Evolutionary conservation across 2,113 vertebrate species (phyloP).

Genomic region (Tamias sibiricus): DNA sequence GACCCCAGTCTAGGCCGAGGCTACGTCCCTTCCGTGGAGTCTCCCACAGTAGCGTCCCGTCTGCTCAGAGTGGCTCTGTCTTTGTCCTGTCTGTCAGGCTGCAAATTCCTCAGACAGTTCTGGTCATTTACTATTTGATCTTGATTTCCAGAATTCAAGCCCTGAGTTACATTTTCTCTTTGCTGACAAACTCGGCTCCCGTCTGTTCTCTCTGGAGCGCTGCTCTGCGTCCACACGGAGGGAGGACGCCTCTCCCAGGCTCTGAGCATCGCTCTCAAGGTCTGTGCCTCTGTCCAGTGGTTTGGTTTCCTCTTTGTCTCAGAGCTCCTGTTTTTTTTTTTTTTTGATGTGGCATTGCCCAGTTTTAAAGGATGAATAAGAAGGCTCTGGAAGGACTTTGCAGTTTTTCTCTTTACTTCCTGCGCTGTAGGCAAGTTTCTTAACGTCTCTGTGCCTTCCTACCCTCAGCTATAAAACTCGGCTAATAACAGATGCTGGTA

Average conservation of each 20-base stretch:
- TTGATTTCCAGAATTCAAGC: neutral
- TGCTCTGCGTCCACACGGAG: neutral
- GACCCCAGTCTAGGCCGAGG: too few species aligned
- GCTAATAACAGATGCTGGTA: neutral
- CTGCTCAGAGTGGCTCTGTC: neutral
- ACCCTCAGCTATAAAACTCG: neutral
- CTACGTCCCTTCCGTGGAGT: neutral
- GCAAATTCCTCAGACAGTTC: neutral
- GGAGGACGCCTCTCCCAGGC: neutral
- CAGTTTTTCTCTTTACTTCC: neutral
- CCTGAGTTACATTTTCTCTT: neutral
- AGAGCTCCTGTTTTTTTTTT: neutral
- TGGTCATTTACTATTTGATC: neutral
- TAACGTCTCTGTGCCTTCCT: too few species aligned
- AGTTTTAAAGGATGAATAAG: neutral
- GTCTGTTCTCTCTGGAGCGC: neutral
- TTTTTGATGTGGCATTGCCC: neutral
- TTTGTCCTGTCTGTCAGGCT: neutral
- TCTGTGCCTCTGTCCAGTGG: neutral
- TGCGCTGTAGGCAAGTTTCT: neutral
- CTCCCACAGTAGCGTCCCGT: fast-evolving
- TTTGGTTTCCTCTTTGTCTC: neutral
- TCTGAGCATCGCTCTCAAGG: neutral
- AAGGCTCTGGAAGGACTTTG: neutral
- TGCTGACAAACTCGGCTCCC: neutral